Evolutionary conservation across 2,797 vertebrate genomes (phyloP).

Genomic region (Anas flavirostris): DNA sequence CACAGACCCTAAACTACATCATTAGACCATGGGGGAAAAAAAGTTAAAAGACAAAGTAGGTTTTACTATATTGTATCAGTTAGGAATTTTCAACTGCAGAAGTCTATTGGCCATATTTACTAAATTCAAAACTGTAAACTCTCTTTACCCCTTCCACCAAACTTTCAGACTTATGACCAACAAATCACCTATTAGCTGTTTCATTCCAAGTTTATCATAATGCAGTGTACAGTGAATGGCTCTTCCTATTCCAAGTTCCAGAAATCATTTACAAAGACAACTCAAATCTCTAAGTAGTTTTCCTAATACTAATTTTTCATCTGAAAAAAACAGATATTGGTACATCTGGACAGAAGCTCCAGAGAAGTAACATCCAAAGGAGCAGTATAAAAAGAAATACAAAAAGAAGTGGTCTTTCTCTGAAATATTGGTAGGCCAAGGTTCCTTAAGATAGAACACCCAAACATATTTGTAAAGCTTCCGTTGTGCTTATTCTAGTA

Average conservation of each 20-base stretch:
- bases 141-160: background rate
- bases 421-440: background rate
- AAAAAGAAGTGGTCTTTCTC: background rate
- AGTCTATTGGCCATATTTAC: background rate
- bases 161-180: background rate
- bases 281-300: background rate
- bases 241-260: background rate
- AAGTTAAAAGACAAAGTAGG: background rate
- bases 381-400: background rate
- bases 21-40: background rate
- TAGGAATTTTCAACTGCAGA: background rate
- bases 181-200: background rate
- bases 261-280: background rate
- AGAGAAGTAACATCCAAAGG: background rate
- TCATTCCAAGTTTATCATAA: background rate
- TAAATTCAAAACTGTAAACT: background rate
- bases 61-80: background rate
- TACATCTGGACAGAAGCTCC: background rate
- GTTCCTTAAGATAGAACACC: background rate
- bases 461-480: background rate
- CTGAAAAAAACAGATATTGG: background rate
- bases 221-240: background rate
- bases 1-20: background rate
- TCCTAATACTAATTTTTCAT: background rate
- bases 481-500: background rate